Evolutionary conservation across 1,140 invertebrate genomes (phyloP).

Genomic region (Belonocnema kinseyi): DNA sequence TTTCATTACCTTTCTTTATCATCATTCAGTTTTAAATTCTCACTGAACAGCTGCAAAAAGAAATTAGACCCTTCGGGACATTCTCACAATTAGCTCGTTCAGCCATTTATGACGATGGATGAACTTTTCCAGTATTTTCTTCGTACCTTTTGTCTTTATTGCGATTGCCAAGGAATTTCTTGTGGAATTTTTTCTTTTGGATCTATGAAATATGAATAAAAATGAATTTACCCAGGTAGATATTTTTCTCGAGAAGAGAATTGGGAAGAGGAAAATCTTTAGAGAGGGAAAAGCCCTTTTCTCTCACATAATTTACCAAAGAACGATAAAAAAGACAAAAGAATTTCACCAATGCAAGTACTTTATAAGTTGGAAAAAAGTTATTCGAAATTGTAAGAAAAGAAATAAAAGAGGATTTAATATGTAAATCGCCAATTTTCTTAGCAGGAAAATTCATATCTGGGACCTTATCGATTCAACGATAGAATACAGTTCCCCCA

Average conservation of each 20-base stretch:
- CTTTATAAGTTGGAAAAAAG: background rate
- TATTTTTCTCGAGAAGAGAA: background rate
- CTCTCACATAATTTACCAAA: background rate
- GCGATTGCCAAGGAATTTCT: background rate
- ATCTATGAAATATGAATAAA: conserved; percentile 15
- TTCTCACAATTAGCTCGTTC: conserved; percentile 7
- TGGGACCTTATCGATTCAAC: too few species aligned
- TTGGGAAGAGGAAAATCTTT: background rate
- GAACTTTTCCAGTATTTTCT: conserved; percentile 1
- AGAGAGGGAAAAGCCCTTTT: background rate
- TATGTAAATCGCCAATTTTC: too few species aligned
- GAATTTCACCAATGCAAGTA: background rate
- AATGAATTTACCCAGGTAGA: background rate
- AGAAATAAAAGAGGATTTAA: background rate
- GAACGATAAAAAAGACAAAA: background rate
- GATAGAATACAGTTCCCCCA: too few species aligned
- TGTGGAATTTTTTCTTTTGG: background rate
- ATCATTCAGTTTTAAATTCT: background rate
- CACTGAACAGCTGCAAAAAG: background rate
- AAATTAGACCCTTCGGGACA: conserved; percentile 15
- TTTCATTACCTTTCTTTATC: background rate
- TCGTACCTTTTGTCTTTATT: background rate
- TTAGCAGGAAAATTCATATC: too few species aligned
- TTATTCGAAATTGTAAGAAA: background rate
- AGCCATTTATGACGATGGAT: background rate